Conservation (phyloP, 2,797 vertebrate genomes). For the Sebastes goodei region DNA sequence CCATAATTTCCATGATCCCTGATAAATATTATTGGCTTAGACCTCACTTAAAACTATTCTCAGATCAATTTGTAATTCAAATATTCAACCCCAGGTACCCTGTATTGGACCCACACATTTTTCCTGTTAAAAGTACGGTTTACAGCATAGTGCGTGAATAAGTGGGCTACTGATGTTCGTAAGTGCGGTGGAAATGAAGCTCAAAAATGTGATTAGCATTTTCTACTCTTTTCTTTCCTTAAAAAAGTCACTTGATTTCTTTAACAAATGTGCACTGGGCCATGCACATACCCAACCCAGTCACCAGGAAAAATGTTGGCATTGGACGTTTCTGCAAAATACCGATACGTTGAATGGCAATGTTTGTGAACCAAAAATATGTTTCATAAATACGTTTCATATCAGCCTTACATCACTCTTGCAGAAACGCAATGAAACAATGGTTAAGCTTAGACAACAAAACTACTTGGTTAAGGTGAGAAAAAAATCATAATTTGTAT, state of each 20-base stretch:
- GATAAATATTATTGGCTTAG: slow-evolving; percentile 40
- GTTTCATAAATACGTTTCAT: no score
- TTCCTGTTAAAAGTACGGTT: slow-evolving; percentile 3
- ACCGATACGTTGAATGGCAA: background rate
- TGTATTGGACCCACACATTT: slow-evolving; percentile 1
- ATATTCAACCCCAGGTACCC: slow-evolving; percentile 30
- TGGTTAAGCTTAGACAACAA: background rate
- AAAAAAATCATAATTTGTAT: background rate
- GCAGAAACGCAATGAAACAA: background rate
- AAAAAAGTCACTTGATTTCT: background rate
- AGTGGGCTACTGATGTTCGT: background rate
- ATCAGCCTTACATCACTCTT: background rate
- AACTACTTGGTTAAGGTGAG: no score
- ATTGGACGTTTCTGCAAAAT: fast-evolving
- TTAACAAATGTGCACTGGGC: background rate
- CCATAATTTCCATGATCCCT: slow-evolving; percentile 50
- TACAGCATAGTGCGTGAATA: background rate
- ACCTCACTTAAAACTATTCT: slow-evolving; percentile 51
- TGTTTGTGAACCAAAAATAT: no score
- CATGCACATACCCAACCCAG: background rate
- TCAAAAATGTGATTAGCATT: slow-evolving; percentile 1
- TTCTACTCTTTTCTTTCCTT: background rate
- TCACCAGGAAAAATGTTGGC: background rate
- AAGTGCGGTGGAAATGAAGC: background rate
- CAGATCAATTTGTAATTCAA: slow-evolving; percentile 66